Conservation (phyloP, 2,113 vertebrate genomes). For the Oryzias javanicus region DNA sequence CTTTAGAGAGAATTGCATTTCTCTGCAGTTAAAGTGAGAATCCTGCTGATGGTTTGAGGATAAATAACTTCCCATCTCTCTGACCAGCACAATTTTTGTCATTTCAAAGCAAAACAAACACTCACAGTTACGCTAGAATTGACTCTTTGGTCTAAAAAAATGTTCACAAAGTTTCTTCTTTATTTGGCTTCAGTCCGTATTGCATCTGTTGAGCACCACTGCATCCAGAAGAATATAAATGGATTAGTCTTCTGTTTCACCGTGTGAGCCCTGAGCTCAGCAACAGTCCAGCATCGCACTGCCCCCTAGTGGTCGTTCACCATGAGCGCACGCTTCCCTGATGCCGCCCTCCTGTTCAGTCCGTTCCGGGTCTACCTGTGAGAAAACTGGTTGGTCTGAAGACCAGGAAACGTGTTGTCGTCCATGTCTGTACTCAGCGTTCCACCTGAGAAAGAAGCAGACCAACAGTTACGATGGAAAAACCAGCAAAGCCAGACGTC, state of each 20-base stretch:
- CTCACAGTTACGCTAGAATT: too few relatives aligned
- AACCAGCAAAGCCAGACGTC: background rate
- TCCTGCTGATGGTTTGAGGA: background rate
- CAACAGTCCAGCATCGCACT: constrained; percentile 17
- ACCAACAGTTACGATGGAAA: background rate
- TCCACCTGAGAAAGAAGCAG: constrained; percentile 76
- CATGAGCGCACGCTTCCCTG: constrained; percentile 12
- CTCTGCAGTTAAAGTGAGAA: background rate
- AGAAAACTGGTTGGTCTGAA: constrained; percentile 86
- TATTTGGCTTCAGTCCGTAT: constrained; percentile 30
- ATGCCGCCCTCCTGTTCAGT: constrained; percentile 3
- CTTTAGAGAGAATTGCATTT: background rate
- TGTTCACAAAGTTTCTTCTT: background rate
- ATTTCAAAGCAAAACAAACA: too few relatives aligned
- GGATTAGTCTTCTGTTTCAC: constrained; percentile 26
- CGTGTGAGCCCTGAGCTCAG: constrained; percentile 16
- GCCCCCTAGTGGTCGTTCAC: constrained; percentile 75
- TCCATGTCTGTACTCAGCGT: constrained; percentile 85
- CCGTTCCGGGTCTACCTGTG: constrained; percentile 72
- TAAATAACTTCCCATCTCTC: too few relatives aligned
- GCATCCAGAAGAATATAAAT: constrained; percentile 24
- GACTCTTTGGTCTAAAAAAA: too few relatives aligned
- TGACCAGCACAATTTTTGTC: too few relatives aligned
- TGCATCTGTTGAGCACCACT: constrained; percentile 35
- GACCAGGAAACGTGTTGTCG: constrained; percentile 80